Conservation (phyloP, 2,113 vertebrate species). For the Rhinichthys klamathensis region DNA sequence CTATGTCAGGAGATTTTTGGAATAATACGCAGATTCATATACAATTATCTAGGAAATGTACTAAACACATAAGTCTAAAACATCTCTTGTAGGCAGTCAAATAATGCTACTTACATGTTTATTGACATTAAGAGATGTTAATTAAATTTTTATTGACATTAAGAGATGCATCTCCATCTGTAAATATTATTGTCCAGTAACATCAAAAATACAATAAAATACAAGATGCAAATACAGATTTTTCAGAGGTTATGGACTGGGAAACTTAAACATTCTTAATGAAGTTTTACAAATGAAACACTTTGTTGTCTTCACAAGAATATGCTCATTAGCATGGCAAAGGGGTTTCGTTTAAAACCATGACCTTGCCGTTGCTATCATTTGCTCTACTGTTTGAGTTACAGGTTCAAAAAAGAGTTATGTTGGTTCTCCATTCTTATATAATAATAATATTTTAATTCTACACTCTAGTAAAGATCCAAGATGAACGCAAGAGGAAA, state of each 20-base stretch:
- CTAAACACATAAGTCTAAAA: not conserved
- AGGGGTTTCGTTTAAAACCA: not conserved
- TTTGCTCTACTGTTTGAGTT: not conserved
- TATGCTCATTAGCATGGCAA: not conserved
- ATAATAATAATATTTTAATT: not conserved
- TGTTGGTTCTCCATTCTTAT: not conserved
- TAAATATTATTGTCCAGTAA: not conserved
- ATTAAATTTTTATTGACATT: not conserved
- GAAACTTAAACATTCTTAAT: not conserved
- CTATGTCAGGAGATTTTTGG: no score
- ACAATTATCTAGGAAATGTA: not conserved
- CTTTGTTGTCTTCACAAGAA: not conserved
- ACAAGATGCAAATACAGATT: not conserved
- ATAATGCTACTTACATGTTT: no score
- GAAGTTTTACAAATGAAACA: not conserved
- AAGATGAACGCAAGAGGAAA: slow-evolving; percentile 62
- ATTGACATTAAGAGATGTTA: not conserved
- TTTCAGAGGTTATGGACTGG: not conserved
- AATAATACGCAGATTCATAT: not conserved
- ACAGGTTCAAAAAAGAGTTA: not conserved
- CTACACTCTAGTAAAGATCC: not conserved
- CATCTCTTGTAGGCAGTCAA: no score
- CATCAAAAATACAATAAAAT: not conserved
- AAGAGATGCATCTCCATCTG: not conserved
- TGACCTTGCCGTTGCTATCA: not conserved